These are phyloP conservation scores for Diplogasteroides magnus DNA, from an alignment of 1,140 invertebrate species.

Conservation along the genomic window DNA sequence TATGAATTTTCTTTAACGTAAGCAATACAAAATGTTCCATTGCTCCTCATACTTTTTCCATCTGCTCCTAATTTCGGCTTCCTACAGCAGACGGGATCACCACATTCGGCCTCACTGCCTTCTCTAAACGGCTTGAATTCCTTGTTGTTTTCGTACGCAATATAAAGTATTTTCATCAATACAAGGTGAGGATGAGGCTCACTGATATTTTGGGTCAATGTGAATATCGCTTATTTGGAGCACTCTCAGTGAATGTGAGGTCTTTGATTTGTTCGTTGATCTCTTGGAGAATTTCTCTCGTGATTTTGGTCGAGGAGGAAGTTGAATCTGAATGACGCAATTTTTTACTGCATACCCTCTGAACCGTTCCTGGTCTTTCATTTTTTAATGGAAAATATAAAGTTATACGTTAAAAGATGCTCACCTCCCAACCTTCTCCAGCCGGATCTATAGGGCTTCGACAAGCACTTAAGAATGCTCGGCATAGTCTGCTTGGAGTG, in stretches of 20 bases:
- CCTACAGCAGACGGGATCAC: conserved; percentile 59
- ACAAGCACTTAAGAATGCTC: conserved; percentile 18
- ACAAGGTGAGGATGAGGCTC: too few relatives aligned
- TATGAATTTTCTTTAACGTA: background rate
- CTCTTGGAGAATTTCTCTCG: background rate
- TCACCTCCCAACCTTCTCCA: conserved; percentile 16
- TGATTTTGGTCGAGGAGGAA: background rate
- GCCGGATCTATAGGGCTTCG: conserved; percentile 20
- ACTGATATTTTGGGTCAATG: conserved; percentile 56
- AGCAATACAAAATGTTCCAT: background rate
- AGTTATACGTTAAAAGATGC: conserved; percentile 15
- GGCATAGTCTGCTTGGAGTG: conserved; percentile 19
- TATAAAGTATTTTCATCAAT: background rate
- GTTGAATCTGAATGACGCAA: background rate
- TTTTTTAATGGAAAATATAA: background rate
- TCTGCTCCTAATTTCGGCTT: background rate
- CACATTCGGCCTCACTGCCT: conserved; percentile 57
- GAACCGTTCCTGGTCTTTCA: background rate
- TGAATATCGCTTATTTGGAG: conserved; percentile 61
- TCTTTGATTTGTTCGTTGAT: background rate
- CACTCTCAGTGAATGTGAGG: conserved; percentile 47
- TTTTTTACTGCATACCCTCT: conserved; percentile 2
- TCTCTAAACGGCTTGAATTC: conserved; percentile 6
- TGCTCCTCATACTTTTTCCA: background rate
- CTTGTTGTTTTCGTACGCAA: background rate